Conservation (phyloP, 92 coral and sea anemone genomes). For the Meandrina meandrites region DNA sequence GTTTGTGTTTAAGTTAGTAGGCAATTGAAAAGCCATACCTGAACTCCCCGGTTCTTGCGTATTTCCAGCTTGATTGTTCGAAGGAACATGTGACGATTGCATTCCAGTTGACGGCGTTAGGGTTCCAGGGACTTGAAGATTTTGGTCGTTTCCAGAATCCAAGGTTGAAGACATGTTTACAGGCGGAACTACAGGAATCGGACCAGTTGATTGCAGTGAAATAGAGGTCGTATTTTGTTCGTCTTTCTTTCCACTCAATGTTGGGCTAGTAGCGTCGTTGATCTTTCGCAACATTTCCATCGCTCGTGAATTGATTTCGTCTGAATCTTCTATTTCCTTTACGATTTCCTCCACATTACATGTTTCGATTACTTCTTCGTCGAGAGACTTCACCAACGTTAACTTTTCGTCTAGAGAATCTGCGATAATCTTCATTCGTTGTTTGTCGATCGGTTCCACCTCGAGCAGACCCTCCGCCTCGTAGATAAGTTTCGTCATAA, state of each 20-base stretch:
- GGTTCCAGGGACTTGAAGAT: not conserved
- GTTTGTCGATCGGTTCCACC: not conserved
- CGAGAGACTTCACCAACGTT: constrained; percentile 6
- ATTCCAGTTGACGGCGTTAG: no score
- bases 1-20: no score
- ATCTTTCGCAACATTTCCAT: constrained; percentile 37
- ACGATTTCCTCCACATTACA: constrained; percentile 49
- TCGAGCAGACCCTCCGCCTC: not conserved
- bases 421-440: not conserved
- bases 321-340: constrained; percentile 47
- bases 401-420: not conserved
- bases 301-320: constrained; percentile 46
- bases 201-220: no score
- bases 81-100: no score
- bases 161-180: not conserved
- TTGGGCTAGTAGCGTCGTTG: not conserved
- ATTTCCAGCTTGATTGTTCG: no score
- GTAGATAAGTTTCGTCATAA: not conserved
- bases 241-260: not conserved
- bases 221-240: no score
- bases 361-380: constrained; percentile 30
- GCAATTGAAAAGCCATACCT: not conserved
- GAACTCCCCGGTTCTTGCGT: not conserved
- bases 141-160: constrained; percentile 25
- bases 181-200: not conserved